A percentile compares a stretch with the other conserved stretches of the same genome.
Evolutionary conservation across 2,797 vertebrate species (phyloP).

Genomic region (Crax fasciolata): DNA sequence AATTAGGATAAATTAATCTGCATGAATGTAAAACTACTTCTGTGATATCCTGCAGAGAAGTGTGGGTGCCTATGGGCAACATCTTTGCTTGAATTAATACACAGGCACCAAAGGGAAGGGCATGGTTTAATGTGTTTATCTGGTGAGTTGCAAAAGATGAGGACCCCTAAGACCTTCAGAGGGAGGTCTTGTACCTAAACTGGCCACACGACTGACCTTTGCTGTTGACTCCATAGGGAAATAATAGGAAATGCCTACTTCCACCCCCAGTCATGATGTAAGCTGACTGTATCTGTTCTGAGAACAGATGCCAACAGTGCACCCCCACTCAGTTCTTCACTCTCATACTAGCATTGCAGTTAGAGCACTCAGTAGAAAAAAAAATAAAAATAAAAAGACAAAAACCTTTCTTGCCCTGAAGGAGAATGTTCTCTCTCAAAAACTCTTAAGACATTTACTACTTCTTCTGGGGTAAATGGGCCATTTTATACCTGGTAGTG

Average conservation of each 20-base stretch:
- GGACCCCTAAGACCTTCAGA: not conserved
- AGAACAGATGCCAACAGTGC: not conserved
- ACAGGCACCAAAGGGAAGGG: not conserved
- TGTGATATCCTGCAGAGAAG: not conserved
- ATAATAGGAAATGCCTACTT: not conserved
- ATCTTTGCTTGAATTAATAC: not conserved
- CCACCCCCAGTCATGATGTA: not conserved
- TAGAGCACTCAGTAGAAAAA: not conserved
- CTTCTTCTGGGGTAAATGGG: not conserved
- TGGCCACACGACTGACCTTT: not conserved
- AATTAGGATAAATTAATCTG: not conserved
- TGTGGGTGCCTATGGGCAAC: not conserved
- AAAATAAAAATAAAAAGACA: not conserved
- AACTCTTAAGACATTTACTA: not conserved
- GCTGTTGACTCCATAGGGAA: not conserved
- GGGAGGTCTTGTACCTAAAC: not conserved
- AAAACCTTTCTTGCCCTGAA: not conserved
- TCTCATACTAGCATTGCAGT: not conserved
- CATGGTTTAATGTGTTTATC: not conserved
- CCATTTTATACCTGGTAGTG: not conserved
- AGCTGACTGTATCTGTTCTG: not conserved
- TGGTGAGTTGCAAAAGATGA: not conserved
- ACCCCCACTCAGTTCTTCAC: fast-evolving
- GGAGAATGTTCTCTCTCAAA: not conserved
- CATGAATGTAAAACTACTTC: not conserved